phyloP scores from a whole-genome alignment of 2,797 vertebrate genomes.

The Eospalax fontanierii region DNA sequence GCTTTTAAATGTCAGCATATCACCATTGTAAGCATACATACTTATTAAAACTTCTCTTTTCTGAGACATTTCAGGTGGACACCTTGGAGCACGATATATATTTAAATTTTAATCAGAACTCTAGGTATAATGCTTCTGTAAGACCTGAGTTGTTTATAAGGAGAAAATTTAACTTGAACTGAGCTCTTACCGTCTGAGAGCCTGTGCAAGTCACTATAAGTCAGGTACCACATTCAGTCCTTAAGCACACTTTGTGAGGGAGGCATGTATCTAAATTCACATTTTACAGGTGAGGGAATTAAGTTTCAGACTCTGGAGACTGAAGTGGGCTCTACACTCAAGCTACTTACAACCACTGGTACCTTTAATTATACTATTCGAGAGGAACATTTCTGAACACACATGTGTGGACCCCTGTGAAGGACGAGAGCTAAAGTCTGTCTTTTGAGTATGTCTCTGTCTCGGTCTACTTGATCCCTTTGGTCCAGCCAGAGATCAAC shows the following conservation, averaged over 20 bases:
- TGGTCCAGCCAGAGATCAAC: background rate
- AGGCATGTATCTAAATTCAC: background rate
- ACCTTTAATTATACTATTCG: no score
- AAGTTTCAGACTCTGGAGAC: background rate
- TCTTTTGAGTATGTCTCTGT: background rate
- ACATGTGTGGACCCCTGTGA: background rate
- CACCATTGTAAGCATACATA: conserved; percentile 40
- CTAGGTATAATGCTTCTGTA: background rate
- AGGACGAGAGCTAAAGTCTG: background rate
- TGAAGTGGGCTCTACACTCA: background rate
- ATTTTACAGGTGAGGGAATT: background rate
- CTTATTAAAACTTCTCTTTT: conserved; percentile 74
- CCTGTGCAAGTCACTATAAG: background rate
- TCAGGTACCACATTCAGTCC: background rate
- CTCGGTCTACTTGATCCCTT: background rate
- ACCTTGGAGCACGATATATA: background rate
- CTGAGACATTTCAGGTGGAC: conserved; percentile 54
- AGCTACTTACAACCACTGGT: rapidly evolving
- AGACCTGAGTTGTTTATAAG: background rate
- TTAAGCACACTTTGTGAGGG: background rate
- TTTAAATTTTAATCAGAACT: conserved; percentile 70
- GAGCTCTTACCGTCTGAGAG: background rate
- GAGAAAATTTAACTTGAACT: background rate
- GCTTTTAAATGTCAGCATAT: conserved; percentile 77
- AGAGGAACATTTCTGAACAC: background rate